Conservation (phyloP, 2,888 invertebrate genomes). For the Podabrus alpinus region DNA sequence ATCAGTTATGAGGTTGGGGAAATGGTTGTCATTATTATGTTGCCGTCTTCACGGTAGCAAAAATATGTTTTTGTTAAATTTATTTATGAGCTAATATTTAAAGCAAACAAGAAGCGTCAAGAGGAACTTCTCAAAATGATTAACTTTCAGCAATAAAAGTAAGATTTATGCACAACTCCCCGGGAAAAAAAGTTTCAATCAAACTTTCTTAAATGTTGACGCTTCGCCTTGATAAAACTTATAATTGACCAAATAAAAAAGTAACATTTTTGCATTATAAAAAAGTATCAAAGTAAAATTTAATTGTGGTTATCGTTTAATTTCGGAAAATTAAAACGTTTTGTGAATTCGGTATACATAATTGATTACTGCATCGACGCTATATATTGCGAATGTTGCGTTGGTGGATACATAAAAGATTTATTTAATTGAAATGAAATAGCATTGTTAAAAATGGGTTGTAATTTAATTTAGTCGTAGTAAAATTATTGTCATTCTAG, state of each 20-base stretch:
- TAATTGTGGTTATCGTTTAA: background rate
- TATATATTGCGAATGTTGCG: no score
- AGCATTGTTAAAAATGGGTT: slow-evolving; percentile 6
- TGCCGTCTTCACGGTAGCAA: slow-evolving; percentile 46
- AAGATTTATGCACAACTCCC: slow-evolving; percentile 25
- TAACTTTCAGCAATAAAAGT: slow-evolving; percentile 42
- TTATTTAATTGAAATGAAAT: background rate
- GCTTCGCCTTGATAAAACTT: background rate
- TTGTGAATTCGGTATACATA: background rate
- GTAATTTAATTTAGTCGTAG: slow-evolving; percentile 23
- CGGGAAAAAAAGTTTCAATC: slow-evolving; percentile 17
- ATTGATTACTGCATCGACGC: background rate
- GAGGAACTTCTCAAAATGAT: slow-evolving; percentile 37
- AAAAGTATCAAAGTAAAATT: background rate
- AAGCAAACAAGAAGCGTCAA: slow-evolving; percentile 43
- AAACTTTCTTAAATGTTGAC: slow-evolving; percentile 17
- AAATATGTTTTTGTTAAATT: slow-evolving; percentile 51
- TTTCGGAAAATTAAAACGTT: background rate
- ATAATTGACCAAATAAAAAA: background rate
- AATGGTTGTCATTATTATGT: slow-evolving; percentile 54
- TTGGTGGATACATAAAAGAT: background rate
- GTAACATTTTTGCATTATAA: background rate
- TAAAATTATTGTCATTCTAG: slow-evolving; percentile 24
- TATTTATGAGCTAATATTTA: slow-evolving; percentile 54
- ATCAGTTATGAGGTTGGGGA: slow-evolving; percentile 46